These are phyloP conservation scores for Zosterops pallidus DNA, from an alignment of 2,113 vertebrate genomes.

Conservation along the genomic window DNA sequence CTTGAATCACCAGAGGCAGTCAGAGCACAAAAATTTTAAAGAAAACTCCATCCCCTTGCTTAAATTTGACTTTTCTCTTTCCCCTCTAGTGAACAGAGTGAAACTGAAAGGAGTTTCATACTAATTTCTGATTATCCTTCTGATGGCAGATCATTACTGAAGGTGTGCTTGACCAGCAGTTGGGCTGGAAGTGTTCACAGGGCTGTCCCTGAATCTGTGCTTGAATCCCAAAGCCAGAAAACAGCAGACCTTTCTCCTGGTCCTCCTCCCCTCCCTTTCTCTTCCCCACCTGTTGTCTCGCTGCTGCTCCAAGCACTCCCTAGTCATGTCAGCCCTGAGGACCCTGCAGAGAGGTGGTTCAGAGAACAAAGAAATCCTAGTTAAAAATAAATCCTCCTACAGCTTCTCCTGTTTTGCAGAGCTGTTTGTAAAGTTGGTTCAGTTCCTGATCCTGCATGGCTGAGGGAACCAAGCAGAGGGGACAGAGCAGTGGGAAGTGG, in stretches of 20 bases:
- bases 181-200: background rate
- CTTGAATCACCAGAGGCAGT: background rate
- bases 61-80: background rate
- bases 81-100: background rate
- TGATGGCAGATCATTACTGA: background rate
- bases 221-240: background rate
- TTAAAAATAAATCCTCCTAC: constrained; percentile 23
- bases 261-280: background rate
- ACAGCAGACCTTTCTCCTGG: background rate
- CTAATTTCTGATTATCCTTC: background rate
- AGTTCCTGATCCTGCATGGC: background rate
- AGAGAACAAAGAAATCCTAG: background rate
- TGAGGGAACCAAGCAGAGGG: background rate
- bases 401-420: background rate
- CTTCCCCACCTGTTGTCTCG: background rate
- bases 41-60: background rate
- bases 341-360: background rate
- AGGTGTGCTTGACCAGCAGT: background rate
- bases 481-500: background rate
- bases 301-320: background rate
- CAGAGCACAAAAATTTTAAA: background rate
- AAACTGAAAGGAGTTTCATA: background rate
- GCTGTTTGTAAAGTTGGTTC: constrained; percentile 6
- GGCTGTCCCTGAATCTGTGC: background rate
- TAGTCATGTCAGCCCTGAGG: background rate